phyloP scores from a whole-genome alignment of 2,797 vertebrate species.

The Myotis planiceps region DNA sequence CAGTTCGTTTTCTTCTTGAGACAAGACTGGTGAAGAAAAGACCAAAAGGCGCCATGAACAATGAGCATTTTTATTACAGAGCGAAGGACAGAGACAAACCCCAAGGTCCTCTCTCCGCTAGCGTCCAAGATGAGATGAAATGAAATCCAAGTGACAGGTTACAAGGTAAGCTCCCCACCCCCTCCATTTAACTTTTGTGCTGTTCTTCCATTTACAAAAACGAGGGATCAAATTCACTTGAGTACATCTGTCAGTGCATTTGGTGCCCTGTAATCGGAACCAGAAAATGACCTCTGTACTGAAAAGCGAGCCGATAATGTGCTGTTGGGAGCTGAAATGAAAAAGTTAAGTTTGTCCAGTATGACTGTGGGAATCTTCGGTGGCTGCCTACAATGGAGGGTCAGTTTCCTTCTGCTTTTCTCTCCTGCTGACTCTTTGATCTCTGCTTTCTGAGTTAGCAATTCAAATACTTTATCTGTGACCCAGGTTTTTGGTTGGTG shows the following conservation, averaged over 20 bases:
- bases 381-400: neutral
- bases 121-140: constrained; percentile 32
- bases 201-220: constrained; percentile 65
- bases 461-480: neutral
- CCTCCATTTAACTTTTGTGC: constrained; percentile 40
- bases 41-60: constrained; percentile 65
- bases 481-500: neutral
- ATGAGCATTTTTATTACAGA: constrained; percentile 62
- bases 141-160: constrained; percentile 65
- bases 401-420: constrained; percentile 27
- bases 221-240: constrained; percentile 58
- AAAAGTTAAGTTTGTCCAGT: constrained; percentile 38
- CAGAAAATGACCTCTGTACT: constrained; percentile 71
- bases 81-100: neutral
- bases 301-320: constrained; percentile 64
- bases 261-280: constrained; percentile 74
- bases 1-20: constrained; percentile 98
- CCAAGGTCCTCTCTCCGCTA: constrained; percentile 48
- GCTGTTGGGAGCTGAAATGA: constrained; percentile 56
- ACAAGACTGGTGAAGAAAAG: constrained; percentile 91
- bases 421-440: constrained; percentile 45
- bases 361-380: constrained; percentile 48
- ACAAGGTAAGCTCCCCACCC: constrained; percentile 29
- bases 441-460: constrained; percentile 39
- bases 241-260: constrained; percentile 65